phyloP scores from a whole-genome alignment of 2,888 invertebrate species.

The Liopterus haemorrhoidalis region DNA sequence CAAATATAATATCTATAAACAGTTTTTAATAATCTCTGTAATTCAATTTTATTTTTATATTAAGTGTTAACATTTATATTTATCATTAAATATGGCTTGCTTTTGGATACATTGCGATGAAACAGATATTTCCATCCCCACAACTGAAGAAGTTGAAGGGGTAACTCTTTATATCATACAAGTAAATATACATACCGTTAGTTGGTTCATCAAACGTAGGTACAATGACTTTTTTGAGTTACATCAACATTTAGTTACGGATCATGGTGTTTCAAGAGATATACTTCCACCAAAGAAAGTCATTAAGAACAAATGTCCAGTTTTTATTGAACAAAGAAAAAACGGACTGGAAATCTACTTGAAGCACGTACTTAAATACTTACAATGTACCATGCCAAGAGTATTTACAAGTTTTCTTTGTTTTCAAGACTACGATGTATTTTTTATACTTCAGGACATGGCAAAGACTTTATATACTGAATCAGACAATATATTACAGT shows the following conservation, averaged over 20 bases:
- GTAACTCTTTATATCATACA: constrained; percentile 69
- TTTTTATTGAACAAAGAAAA: constrained; percentile 79
- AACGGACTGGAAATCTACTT: constrained; percentile 76
- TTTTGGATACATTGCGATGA: constrained; percentile 64
- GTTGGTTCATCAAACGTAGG: constrained; percentile 80
- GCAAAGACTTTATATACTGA: constrained; percentile 71
- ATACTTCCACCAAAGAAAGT: constrained; percentile 89
- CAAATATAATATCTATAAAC: no score
- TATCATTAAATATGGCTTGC: constrained; percentile 58
- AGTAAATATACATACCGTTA: constrained; percentile 62
- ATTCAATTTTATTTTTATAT: neutral
- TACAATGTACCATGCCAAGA: constrained; percentile 73
- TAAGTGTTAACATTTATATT: constrained; percentile 16
- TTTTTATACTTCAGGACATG: constrained; percentile 76
- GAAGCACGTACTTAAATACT: constrained; percentile 65
- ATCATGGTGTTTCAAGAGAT: constrained; percentile 77
- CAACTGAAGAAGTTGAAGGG: constrained; percentile 57
- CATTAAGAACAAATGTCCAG: constrained; percentile 81
- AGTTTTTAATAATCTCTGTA: no score
- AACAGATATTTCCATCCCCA: constrained; percentile 61
- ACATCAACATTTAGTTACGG: constrained; percentile 73
- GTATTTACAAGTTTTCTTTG: constrained; percentile 79
- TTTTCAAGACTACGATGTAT: constrained; percentile 84
- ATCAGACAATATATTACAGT: constrained; percentile 61
- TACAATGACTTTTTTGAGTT: constrained; percentile 87